A percentile compares a stretch with the other conserved stretches of the same genome.
These are phyloP conservation scores for Florisuga fusca DNA, from an alignment of 2,797 vertebrate species.

Conservation along the genomic window DNA sequence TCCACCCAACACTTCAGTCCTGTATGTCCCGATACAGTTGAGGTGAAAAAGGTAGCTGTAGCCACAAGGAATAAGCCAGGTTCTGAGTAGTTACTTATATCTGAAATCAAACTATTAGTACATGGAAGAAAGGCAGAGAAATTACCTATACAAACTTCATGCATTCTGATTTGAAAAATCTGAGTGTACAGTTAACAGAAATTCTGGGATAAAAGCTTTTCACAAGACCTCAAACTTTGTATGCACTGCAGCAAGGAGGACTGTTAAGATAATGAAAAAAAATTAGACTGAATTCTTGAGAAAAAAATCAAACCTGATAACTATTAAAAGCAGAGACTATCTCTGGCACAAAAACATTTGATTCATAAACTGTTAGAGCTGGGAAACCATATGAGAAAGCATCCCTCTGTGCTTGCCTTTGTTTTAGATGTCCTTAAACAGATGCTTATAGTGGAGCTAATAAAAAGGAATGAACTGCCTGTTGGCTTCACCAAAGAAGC, in stretches of 20 bases:
- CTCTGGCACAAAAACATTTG: not conserved
- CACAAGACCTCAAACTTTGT: not conserved
- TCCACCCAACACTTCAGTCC: not conserved
- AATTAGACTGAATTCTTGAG: not conserved
- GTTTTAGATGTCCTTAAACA: not conserved
- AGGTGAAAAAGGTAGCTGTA: not conserved
- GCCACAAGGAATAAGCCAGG: not conserved
- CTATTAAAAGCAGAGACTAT: not conserved
- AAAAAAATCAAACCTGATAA: rapidly evolving
- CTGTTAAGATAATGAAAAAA: not conserved
- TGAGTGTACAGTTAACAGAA: not conserved
- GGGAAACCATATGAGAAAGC: not conserved
- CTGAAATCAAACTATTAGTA: not conserved
- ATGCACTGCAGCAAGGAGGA: not conserved
- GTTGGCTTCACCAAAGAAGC: not conserved
- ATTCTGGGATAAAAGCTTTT: not conserved
- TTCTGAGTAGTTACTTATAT: not conserved
- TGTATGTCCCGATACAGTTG: not conserved
- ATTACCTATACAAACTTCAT: not conserved
- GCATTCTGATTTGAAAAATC: not conserved
- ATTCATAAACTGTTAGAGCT: not conserved
- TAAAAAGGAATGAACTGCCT: not conserved
- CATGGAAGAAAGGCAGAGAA: not conserved
- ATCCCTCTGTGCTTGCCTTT: not conserved
- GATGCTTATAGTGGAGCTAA: not conserved